These are phyloP conservation scores for Heliconius ethilla DNA, from an alignment of 2,888 invertebrate genomes.

Conservation along the genomic window DNA sequence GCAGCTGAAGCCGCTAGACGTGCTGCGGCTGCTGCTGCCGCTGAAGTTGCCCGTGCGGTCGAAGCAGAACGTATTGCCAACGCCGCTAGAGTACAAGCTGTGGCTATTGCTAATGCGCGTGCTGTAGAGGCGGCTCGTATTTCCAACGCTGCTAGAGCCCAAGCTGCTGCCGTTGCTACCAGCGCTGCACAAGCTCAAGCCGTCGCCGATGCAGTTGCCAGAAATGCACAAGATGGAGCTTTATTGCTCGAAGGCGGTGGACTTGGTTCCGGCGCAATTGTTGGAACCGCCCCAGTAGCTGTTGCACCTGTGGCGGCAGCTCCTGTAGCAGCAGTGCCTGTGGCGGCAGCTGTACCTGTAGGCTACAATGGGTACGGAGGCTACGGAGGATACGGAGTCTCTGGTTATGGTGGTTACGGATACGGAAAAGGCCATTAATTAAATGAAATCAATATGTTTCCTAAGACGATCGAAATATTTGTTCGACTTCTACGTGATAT, in stretches of 20 bases:
- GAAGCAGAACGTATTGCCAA: conserved; percentile 72
- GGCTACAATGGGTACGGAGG: conserved; percentile 20
- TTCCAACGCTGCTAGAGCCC: conserved; percentile 66
- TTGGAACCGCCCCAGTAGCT: conserved; percentile 43
- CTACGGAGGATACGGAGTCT: conserved; percentile 18
- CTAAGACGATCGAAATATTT: conserved; percentile 27
- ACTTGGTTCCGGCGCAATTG: conserved; percentile 15
- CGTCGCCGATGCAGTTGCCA: conserved; percentile 65
- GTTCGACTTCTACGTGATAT: conserved; percentile 28
- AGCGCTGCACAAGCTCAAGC: conserved; percentile 70
- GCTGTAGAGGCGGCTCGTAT: conserved; percentile 74
- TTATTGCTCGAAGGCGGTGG: conserved; percentile 59
- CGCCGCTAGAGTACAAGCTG: conserved; percentile 72
- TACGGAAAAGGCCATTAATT: conserved; percentile 36
- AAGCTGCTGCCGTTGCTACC: conserved; percentile 63
- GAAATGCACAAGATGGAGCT: conserved; percentile 66
- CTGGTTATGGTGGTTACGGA: conserved; percentile 32
- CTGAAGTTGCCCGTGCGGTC: conserved; percentile 63
- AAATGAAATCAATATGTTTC: not conserved
- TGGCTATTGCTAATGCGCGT: conserved; percentile 73
- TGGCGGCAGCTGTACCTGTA: conserved; percentile 23
- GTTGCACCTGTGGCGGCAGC: conserved; percentile 39
- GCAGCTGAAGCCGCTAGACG: conserved; percentile 73
- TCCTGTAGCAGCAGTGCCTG: conserved; percentile 35
- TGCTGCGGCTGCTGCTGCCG: conserved; percentile 62